phyloP scores from a whole-genome alignment of 2,888 invertebrate species.

The Polyommatus iphigenia region DNA sequence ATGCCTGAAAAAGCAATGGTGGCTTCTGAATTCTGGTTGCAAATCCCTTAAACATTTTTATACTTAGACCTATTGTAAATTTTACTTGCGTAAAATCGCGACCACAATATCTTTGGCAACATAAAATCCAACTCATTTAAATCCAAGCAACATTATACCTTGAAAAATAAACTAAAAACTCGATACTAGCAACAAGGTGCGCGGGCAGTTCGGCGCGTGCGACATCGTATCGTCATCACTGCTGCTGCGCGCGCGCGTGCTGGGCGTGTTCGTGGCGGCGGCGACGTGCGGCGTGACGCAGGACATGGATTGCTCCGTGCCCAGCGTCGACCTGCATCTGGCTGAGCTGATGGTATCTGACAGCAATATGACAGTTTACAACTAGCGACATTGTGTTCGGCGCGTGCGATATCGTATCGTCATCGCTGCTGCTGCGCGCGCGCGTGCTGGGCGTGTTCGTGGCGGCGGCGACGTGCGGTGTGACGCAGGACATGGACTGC shows the following conservation, averaged over 20 bases:
- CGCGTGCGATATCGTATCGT: constrained; percentile 53
- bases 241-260: constrained; percentile 58
- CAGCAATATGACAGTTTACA: too few relatives aligned
- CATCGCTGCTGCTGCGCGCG: constrained; percentile 58
- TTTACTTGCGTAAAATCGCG: too few relatives aligned
- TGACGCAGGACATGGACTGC: constrained; percentile 64
- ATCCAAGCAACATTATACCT: too few relatives aligned
- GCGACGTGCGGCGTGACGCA: constrained; percentile 74
- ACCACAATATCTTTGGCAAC: too few relatives aligned
- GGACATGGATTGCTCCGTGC: constrained; percentile 66
- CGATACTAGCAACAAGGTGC: too few relatives aligned
- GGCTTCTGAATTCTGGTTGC: too few relatives aligned
- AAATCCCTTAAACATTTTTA: too few relatives aligned
- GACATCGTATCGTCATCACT: constrained; percentile 60
- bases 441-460: constrained; percentile 74
- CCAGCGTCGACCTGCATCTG: constrained; percentile 69
- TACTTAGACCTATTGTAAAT: too few relatives aligned
- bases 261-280: constrained; percentile 74
- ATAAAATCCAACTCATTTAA: too few relatives aligned
- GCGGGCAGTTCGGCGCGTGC: constrained; percentile 56
- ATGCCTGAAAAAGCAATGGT: too few relatives aligned
- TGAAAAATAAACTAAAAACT: too few relatives aligned
- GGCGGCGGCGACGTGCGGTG: constrained; percentile 73
- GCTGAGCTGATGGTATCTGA: constrained; percentile 49
- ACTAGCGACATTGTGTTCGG: too few relatives aligned